Evolutionary conservation across 2,113 vertebrate genomes (phyloP).

Genomic region (Thomomys bottae): DNA sequence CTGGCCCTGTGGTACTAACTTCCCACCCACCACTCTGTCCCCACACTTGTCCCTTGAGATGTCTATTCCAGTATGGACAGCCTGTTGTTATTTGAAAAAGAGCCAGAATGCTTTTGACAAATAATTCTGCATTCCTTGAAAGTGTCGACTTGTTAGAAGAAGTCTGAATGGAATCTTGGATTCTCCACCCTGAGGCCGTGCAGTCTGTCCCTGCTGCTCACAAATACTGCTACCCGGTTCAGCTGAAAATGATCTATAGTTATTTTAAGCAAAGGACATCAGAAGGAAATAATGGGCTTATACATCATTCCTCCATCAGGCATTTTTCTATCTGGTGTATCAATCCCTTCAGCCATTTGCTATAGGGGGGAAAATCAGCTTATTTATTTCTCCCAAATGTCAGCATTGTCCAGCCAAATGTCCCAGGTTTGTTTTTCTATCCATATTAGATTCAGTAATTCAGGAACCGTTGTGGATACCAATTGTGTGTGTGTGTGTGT

Average conservation of each 20-base stretch:
- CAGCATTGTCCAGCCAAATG: neutral
- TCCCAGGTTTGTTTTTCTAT: neutral
- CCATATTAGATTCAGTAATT: slow-evolving; percentile 14
- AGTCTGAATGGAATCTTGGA: neutral
- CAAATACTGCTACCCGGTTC: slow-evolving; percentile 5
- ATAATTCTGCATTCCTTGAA: neutral
- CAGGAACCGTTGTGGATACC: neutral
- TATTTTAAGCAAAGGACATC: slow-evolving; percentile 38
- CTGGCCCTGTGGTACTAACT: neutral
- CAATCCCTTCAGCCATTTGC: slow-evolving; percentile 18
- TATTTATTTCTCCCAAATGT: neutral
- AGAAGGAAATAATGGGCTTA: slow-evolving; percentile 47
- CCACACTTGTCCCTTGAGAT: neutral
- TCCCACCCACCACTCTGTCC: neutral
- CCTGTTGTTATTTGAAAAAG: slow-evolving; percentile 56
- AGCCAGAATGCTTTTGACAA: slow-evolving; percentile 8
- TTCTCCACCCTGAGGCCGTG: neutral
- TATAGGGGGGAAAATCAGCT: slow-evolving; percentile 12
- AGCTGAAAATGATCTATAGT: slow-evolving; percentile 33
- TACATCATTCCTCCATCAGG: slow-evolving; percentile 39
- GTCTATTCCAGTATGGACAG: neutral
- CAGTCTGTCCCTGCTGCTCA: slow-evolving; percentile 25
- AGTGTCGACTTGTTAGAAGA: neutral
- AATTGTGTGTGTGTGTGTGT: slow-evolving; percentile 17
- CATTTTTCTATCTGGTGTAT: slow-evolving; percentile 1